A percentile compares a stretch with the other conserved stretches of the same genome.
Evolutionary conservation across 2,888 invertebrate species (phyloP).

Genomic region (Xestia xanthographa): DNA sequence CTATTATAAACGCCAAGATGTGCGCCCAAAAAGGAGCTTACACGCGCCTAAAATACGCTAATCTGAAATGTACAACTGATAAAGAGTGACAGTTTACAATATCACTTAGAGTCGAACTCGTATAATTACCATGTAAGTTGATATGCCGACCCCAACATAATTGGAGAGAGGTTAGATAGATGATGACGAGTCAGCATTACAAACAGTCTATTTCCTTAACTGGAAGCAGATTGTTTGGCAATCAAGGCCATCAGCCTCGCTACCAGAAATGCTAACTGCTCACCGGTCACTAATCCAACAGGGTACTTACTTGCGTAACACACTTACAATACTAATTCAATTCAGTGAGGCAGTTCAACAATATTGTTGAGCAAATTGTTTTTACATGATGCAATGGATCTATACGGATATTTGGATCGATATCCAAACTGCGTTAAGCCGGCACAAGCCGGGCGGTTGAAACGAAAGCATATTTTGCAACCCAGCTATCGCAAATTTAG

Average conservation of each 20-base stretch:
- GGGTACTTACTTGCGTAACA: neutral
- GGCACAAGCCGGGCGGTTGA: neutral
- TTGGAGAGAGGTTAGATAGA: neutral
- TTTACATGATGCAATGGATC: neutral
- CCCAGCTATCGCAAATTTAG: neutral
- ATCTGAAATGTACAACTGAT: neutral
- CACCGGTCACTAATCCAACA: neutral
- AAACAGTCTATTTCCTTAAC: neutral
- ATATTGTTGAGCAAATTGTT: neutral
- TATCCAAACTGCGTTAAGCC: neutral
- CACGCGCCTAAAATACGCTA: neutral
- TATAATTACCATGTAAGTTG: neutral
- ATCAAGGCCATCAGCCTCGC: neutral
- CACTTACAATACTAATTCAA: neutral
- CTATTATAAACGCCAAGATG: neutral
- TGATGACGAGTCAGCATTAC: neutral
- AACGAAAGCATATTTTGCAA: neutral
- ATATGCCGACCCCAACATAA: neutral
- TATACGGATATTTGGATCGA: neutral
- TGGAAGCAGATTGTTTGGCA: neutral
- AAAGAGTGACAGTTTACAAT: neutral
- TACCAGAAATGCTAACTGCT: neutral
- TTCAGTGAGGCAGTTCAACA: neutral
- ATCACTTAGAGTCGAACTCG: too few relatives aligned
- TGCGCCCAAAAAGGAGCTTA: neutral